A percentile compares a stretch with the other conserved stretches of the same genome.
Conservation (phyloP, 2,888 invertebrate genomes). For the Yponomeuta cagnagella region DNA sequence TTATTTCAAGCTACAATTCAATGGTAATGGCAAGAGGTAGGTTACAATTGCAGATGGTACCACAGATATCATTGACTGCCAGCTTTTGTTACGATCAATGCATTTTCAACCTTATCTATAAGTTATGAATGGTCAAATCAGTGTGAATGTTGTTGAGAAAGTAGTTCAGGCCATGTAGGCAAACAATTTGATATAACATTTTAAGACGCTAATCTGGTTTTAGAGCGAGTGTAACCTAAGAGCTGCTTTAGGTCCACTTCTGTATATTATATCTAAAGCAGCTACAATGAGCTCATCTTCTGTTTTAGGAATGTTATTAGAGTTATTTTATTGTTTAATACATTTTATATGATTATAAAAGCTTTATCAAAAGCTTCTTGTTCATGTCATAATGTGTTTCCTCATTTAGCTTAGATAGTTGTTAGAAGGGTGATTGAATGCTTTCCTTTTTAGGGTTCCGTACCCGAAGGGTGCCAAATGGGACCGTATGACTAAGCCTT, state of each 20-base stretch:
- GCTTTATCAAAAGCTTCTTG: not conserved
- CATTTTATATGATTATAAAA: constrained; percentile 4
- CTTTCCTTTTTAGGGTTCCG: too few relatives aligned
- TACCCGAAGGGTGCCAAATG: too few relatives aligned
- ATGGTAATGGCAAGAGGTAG: constrained; percentile 32
- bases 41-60: constrained; percentile 11
- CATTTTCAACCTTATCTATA: not conserved
- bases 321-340: not conserved
- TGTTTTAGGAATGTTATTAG: constrained; percentile 21
- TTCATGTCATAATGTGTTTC: not conserved
- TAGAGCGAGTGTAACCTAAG: constrained; percentile 30
- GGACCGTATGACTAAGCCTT: too few relatives aligned
- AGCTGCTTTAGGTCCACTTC: constrained; percentile 25
- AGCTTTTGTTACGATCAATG: not conserved
- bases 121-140: not conserved
- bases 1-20: constrained; percentile 34
- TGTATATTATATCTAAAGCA: constrained; percentile 15
- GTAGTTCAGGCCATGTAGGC: constrained; percentile 12
- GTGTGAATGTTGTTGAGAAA: not conserved
- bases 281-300: not conserved
- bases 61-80: constrained; percentile 7
- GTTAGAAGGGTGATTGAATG: too few relatives aligned
- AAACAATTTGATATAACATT: constrained; percentile 27
- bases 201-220: constrained; percentile 33
- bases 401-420: too few relatives aligned